These are phyloP conservation scores for Helobdella robusta DNA, from an alignment of 2,888 invertebrate species.

Conservation along the genomic window DNA sequence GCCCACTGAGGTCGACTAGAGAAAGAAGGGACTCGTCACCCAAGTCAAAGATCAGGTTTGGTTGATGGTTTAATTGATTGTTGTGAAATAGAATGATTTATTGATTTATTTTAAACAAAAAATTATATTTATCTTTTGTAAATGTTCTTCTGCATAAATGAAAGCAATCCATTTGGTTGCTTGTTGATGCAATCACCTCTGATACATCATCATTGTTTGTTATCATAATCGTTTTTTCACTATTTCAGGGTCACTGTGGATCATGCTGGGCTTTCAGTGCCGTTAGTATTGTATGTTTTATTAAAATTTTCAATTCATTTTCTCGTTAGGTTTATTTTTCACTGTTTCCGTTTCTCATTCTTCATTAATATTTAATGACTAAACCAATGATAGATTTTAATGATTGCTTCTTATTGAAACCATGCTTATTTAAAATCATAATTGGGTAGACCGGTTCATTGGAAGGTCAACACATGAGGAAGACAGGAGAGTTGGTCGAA, in stretches of 20 bases:
- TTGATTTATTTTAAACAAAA: neutral
- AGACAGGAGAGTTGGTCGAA: constrained; percentile 7
- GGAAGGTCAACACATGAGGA: constrained; percentile 22
- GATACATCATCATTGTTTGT: neutral
- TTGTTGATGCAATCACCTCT: neutral
- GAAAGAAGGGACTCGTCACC: constrained; percentile 31
- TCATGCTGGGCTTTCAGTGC: constrained; percentile 25
- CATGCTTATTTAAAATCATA: too few relatives aligned
- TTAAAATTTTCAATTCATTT: neutral
- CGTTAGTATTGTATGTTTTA: neutral
- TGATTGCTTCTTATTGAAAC: too few relatives aligned
- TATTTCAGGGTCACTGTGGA: constrained; percentile 18
- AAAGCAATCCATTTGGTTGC: neutral
- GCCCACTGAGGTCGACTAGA: constrained; percentile 40
- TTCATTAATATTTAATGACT: too few relatives aligned
- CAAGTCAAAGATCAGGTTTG: constrained; percentile 15
- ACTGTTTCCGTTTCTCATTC: too few relatives aligned
- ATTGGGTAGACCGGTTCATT: constrained; percentile 12
- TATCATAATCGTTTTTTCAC: too few relatives aligned
- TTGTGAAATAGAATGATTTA: neutral
- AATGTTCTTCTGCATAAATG: too few relatives aligned
- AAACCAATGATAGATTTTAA: too few relatives aligned
- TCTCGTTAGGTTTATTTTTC: neutral
- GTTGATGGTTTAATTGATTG: too few relatives aligned
- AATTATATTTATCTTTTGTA: neutral